Base-by-base conservation (phyloP, 1,140 invertebrate species). In the Drosophila simulans region DNA sequence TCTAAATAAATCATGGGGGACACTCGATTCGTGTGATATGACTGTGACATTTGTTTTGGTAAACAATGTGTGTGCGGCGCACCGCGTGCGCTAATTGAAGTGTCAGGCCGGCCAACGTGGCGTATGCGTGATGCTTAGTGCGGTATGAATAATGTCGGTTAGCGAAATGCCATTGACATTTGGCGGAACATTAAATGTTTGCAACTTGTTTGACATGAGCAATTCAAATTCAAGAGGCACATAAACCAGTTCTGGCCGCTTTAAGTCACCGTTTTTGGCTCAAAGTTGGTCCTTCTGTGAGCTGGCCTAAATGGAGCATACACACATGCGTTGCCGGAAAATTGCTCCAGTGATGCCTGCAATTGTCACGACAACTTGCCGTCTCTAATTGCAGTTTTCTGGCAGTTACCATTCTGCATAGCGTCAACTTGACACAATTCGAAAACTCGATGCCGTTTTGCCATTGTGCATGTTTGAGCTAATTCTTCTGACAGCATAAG, bases 21-120 rank as follows among this genome's bases (percentile, higher is more conserved):
- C 8, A 52, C 15, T 27, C 12, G 49, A 20, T 40, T 40, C 42
- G 42, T 22, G 22, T 40, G 17, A 25, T 35, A 31, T 53, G 34
- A 25, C 15, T n/a, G n/a, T 40, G 46, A n/a, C 35, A 13, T 73
- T 76, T 80, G 72, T 77, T 80, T 76, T 66, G 66, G 27, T 48
- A 77, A 73, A 84, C 70, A 80, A 37, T 45, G 45, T 56, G 64
- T 83, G 80, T 22, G 31, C 31, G 80, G 72, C 68, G 27, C 35
- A 54, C 70, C 56, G 55, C 70, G 64, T 59, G 55, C 42, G 65
- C 84, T 79, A 86, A 86, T 86, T 86, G 63, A 79, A 64, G 66
- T 78, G 59, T 54, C 59, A 46, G 40, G 5, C 51, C 0, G 45
- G 10, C 46, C 7, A 52, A 70, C 71, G 40, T 11, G 68, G 55